Conservation (phyloP, 2,888 invertebrate genomes). For the Loripinus fragilis region DNA sequence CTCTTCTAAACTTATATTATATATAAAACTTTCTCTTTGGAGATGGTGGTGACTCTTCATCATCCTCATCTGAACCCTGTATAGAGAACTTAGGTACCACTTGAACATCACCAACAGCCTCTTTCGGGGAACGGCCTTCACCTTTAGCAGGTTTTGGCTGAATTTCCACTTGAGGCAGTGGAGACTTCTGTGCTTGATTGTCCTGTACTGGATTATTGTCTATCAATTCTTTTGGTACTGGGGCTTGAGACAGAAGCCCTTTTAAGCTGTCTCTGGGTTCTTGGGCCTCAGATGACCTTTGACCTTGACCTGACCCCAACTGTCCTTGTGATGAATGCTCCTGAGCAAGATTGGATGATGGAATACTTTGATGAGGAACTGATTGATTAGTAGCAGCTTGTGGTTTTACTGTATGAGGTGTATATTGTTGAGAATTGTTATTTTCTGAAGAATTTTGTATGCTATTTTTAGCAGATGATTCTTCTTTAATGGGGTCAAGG, state of each 20-base stretch:
- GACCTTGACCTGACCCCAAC: no score
- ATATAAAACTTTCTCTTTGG: conserved; percentile 64
- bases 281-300: background rate
- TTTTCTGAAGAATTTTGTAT: conserved; percentile 26
- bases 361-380: background rate
- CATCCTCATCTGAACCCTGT: conserved; percentile 38
- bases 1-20: no score
- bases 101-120: background rate
- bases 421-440: conserved; percentile 14
- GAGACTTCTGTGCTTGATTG: background rate
- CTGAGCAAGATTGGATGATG: background rate
- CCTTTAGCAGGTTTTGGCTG: background rate
- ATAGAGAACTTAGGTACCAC: conserved; percentile 34
- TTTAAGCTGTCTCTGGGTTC: background rate
- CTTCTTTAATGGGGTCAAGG: conserved; percentile 68
- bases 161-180: background rate
- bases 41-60: conserved; percentile 42
- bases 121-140: background rate
- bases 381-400: background rate
- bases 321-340: background rate
- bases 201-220: background rate
- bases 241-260: background rate
- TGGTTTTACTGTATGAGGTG: background rate
- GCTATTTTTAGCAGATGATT: conserved; percentile 23
- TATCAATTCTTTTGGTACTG: background rate